phyloP scores from a whole-genome alignment of 2,888 invertebrate species.

The Nymphalis c-album region DNA sequence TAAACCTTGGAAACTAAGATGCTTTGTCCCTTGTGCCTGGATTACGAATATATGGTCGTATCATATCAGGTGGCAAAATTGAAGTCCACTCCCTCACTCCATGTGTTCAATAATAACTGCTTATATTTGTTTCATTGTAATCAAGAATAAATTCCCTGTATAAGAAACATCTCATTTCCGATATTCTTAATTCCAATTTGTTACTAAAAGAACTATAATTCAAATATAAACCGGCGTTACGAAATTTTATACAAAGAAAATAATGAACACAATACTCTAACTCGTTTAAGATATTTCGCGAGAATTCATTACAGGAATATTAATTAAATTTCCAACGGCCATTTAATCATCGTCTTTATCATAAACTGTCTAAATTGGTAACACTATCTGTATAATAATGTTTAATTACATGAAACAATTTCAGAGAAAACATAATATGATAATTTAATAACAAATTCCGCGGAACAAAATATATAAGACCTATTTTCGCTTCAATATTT shows the following conservation, averaged over 20 bases:
- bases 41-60: too few species aligned
- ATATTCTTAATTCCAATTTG: too few species aligned
- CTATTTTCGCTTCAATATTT: too few species aligned
- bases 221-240: neutral
- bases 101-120: too few species aligned
- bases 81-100: too few species aligned
- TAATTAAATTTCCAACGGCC: constrained; percentile 18
- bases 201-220: too few species aligned
- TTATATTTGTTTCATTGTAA: too few species aligned
- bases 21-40: too few species aligned
- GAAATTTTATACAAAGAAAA: constrained; percentile 5
- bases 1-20: too few species aligned
- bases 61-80: too few species aligned
- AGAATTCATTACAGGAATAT: constrained; percentile 10
- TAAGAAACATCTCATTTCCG: too few species aligned
- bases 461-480: neutral
- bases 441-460: neutral
- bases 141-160: too few species aligned
- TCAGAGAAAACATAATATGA: neutral
- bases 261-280: neutral
- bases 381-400: neutral
- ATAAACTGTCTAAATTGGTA: constrained; percentile 19
- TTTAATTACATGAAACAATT: neutral
- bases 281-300: neutral
- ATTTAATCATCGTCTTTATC: constrained; percentile 14